Evolutionary conservation across 2,888 invertebrate species (phyloP).

Genomic region (Stenichneumon culpator): DNA sequence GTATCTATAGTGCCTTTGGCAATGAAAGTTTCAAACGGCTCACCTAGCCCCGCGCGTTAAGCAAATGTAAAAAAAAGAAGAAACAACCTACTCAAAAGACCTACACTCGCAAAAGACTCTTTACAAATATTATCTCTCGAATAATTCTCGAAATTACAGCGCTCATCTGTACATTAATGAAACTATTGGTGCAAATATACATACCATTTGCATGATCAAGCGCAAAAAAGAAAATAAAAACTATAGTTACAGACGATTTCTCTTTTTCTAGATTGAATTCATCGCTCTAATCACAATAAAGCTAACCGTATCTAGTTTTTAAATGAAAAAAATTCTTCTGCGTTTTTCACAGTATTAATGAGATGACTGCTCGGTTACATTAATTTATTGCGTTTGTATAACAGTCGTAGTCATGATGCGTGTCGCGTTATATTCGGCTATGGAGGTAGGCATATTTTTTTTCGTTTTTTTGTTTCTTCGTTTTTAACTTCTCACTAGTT

Average conservation of each 20-base stretch:
- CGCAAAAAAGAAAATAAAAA: neutral
- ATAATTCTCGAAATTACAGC: slow-evolving; percentile 34
- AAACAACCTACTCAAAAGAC: neutral
- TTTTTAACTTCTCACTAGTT: slow-evolving; percentile 2
- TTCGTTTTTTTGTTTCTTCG: slow-evolving; percentile 27
- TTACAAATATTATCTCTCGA: slow-evolving; percentile 71
- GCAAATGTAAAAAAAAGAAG: slow-evolving; percentile 1
- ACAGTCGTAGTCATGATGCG: slow-evolving; percentile 14
- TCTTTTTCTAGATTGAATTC: neutral
- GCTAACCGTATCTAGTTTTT: neutral
- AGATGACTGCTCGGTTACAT: slow-evolving; percentile 56
- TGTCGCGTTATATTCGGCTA: slow-evolving; percentile 64
- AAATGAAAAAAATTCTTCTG: slow-evolving; percentile 37
- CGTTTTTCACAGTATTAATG: slow-evolving; percentile 17
- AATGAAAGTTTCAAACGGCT: neutral
- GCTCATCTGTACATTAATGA: slow-evolving; percentile 20
- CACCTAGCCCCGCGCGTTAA: neutral
- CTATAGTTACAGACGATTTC: neutral
- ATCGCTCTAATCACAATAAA: neutral
- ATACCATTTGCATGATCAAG: neutral
- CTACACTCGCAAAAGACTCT: slow-evolving; percentile 5
- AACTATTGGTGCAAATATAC: neutral
- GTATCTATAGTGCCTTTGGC: slow-evolving; percentile 30
- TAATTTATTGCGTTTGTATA: slow-evolving; percentile 73
- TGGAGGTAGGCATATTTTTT: slow-evolving; percentile 74